Evolutionary conservation across 2,797 vertebrate genomes (phyloP), one percentile per base, ranked within the genome.

Genomic region (Macropodus opercularis): DNA sequence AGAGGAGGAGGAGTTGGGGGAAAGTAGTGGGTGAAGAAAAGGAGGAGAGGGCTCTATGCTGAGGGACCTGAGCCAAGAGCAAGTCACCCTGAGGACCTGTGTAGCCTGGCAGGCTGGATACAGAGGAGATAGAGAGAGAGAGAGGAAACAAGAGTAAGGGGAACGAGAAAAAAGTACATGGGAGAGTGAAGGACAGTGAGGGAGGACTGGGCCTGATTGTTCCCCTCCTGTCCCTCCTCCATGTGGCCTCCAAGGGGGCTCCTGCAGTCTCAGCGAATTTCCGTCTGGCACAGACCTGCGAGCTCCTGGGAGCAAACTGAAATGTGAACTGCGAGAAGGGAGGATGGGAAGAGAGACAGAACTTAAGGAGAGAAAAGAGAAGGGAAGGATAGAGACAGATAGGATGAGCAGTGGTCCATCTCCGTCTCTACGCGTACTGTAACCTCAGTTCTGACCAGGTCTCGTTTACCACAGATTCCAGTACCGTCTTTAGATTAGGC

Each of bases 251-350:
- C 89, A 72, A 86, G 92, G 93, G 93, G 94, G 92, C 94, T 92
- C 91, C 92, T 90, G 92, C 92, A 93, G 93, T 89, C 94, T 94
- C 94, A 92, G 91, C 90, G 85, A 93, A 83, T 95, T 97, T 95
- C 94, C 91, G 92, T 96, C 95, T 96, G 96, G 95, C 95, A 94
- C 89, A 63, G 93, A 92, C 93, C 92, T 94, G 94, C 77, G 94
- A 96, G 94, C 95, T 94, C 93, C 94, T 94, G 94, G 94, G 94
- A 97, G 91, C 93, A 95, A 94, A 95, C 92, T 95, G 94, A 96
- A 96, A 97, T 93, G 94, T 88, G 94, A 96, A 95, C 91, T 93
- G 88, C 83, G 85, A 88, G 91, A 88, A 84, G 80, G 84, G 87
- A 91, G 85, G 77, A 83, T 72, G 83, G 88, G 81, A 85, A 72